Evolutionary conservation across 2,113 vertebrate species (phyloP).

Genomic region (Aptenodytes forsteri): DNA sequence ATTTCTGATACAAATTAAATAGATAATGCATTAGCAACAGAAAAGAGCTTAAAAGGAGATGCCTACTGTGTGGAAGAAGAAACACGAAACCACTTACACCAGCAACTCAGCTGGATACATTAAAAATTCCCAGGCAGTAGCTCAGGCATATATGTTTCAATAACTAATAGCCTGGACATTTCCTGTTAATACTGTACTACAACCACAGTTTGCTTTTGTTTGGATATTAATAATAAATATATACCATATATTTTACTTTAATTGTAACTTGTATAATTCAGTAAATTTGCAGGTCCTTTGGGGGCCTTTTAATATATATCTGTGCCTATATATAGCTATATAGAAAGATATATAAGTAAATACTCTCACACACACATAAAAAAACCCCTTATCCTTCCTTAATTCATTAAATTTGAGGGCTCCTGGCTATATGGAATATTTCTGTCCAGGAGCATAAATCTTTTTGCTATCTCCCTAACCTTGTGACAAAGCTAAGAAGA

Average conservation of each 20-base stretch:
- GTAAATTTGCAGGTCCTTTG: neutral
- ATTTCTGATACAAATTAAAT: neutral
- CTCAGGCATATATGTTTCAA: slow-evolving; percentile 20
- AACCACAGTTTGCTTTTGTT: slow-evolving; percentile 59
- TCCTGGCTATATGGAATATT: neutral
- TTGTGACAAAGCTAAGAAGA: neutral
- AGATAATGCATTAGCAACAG: neutral
- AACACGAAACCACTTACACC: neutral
- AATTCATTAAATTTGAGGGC: neutral
- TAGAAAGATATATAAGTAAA: neutral
- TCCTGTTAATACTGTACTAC: slow-evolving; percentile 50
- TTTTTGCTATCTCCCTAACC: neutral
- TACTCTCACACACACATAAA: neutral
- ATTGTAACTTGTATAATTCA: slow-evolving; percentile 24
- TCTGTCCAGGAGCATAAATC: neutral
- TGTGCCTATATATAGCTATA: neutral
- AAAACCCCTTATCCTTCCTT: neutral
- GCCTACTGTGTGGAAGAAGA: neutral
- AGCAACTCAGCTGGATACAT: neutral
- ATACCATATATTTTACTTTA: slow-evolving; percentile 34
- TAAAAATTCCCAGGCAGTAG: slow-evolving; percentile 44
- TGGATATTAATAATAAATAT: slow-evolving; percentile 52
- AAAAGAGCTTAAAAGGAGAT: neutral
- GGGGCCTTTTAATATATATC: neutral
- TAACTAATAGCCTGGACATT: slow-evolving; percentile 53